Base-by-base conservation (phyloP, 2,797 vertebrate genomes). In the Lemur catta region DNA sequence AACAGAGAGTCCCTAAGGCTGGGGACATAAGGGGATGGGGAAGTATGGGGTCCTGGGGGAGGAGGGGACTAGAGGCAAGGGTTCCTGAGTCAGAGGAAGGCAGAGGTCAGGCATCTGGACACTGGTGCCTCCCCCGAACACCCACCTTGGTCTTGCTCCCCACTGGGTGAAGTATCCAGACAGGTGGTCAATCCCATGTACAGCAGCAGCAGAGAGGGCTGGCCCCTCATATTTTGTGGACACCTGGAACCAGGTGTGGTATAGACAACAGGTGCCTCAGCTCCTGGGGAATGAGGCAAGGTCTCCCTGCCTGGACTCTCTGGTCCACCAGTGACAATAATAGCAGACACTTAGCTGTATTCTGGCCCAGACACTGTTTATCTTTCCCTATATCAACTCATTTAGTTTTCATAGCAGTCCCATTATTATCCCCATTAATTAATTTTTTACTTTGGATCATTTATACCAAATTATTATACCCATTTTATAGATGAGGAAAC, bases 131-230 rank as follows among this genome's bases (percentile, higher is more conserved):
- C 57, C 63, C 43, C 22, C 18, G 26, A 22, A 33, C n/a, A 80
- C 96, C 89, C 91, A 97, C 97, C 95, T 88, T 80, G 94, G 46
- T 91, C 88, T 84, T 97, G 94, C 46, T 97, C 74, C 65, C 4
- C 78, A 26, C 28, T 33, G 46, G 89, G 6, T 6, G 85, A 88
- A 28, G 69, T 59, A 4, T 97, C 89, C 43, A 96, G 84, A 76
- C 96, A 93, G 41, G 76, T 63, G 67, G 61, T 82, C 78, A 97
- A 20, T 55, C 86, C 96, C 55, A 98, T 69, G 55, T 81, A 97
- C 20, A 98, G 88, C 57, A 98, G 81, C 81, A 98, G 84, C 78
- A 98, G 91, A 84, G 95, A 96, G 69, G 89, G 95, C 59, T n/a
- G 50, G 71, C 86, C 67, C 91, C 96, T 91, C 98, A 98, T 98